Percentiles rank a stretch among this genome's conserved stretches.
These are phyloP conservation scores for Irena cyanogastra DNA, from an alignment of 2,113 vertebrate species.

Conservation along the genomic window DNA sequence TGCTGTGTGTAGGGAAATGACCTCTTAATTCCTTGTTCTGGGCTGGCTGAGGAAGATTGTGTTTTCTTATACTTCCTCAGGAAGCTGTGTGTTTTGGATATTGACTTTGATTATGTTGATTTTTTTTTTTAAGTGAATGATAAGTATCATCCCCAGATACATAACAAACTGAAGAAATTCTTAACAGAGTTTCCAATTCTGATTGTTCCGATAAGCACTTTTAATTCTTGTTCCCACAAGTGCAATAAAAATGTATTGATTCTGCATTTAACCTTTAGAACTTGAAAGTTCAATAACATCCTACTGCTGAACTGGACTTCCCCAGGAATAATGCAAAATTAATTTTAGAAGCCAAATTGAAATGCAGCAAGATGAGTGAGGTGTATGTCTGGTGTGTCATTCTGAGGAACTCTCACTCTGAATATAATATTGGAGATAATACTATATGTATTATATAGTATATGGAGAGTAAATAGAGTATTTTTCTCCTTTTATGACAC, in stretches of 20 bases:
- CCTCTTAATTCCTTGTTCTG: not conserved
- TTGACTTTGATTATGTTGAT: not conserved
- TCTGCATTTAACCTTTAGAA: not conserved
- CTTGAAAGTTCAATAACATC: not conserved
- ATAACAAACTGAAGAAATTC: not conserved
- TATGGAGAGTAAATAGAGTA: not conserved
- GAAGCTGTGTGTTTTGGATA: not conserved
- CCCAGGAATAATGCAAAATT: not conserved
- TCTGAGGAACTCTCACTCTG: not conserved
- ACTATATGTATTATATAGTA: accelerated
- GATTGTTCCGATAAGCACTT: not conserved
- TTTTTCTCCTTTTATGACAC: not conserved
- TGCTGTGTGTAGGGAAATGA: not conserved
- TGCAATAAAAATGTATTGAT: not conserved
- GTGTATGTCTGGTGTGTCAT: not conserved
- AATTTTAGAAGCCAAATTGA: not conserved
- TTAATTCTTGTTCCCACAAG: not conserved
- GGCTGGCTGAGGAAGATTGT: not conserved
- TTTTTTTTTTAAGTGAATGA: not conserved
- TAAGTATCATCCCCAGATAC: not conserved
- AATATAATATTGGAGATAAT: not conserved
- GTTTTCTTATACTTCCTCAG: not conserved
- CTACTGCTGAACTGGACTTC: not conserved
- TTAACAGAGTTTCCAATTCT: not conserved
- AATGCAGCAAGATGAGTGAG: not conserved